phyloP scores from a whole-genome alignment of 2,113 vertebrate species.

The Panurus biarmicus region DNA sequence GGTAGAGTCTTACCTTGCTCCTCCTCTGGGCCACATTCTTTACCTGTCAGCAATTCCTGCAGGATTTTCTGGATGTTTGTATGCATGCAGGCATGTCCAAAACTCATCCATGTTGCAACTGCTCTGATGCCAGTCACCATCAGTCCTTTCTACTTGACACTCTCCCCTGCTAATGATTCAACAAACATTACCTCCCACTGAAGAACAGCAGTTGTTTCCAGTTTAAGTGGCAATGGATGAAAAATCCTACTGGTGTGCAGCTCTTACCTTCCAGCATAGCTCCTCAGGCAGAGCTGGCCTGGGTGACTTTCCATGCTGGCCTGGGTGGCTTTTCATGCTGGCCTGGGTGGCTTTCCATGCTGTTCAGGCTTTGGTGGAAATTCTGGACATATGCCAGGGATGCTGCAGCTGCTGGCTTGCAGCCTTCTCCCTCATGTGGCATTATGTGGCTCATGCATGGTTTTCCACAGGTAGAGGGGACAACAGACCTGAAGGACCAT shows the following conservation, averaged over 20 bases:
- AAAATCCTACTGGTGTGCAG: background rate
- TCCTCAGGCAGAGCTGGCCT: background rate
- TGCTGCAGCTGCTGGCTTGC: background rate
- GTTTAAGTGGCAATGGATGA: background rate
- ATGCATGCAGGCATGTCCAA: background rate
- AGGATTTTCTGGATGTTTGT: background rate
- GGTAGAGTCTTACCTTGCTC: background rate
- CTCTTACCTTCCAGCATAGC: background rate
- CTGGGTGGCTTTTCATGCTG: background rate
- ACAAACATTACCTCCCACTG: background rate
- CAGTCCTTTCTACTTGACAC: background rate
- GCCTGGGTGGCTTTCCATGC: background rate
- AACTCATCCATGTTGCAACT: background rate
- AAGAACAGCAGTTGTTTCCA: background rate
- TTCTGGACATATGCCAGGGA: rapidly evolving
- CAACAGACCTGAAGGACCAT: background rate
- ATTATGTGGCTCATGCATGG: background rate
- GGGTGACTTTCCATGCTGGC: rapidly evolving
- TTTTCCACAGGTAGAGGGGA: background rate
- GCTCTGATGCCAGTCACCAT: background rate
- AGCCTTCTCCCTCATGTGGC: background rate
- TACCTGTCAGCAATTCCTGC: background rate
- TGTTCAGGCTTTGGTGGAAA: background rate
- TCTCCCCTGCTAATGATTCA: background rate
- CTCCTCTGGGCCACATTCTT: background rate